Evolutionary conservation across 2,797 vertebrate species (phyloP).

Genomic region (Sebastes kiyomatsui): DNA sequence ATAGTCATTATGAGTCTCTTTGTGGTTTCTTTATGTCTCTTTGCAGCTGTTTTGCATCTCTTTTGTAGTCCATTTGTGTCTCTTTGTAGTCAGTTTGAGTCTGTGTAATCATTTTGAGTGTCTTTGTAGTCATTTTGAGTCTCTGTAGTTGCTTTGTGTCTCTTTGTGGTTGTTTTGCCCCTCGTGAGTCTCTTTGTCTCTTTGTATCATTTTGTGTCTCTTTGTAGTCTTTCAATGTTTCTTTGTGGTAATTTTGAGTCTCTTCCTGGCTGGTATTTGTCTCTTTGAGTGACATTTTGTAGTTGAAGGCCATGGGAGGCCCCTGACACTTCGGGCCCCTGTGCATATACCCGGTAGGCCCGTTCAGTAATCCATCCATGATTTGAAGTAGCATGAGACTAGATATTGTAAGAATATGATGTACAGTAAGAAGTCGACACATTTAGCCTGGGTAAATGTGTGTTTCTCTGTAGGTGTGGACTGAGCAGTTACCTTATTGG

Average conservation of each 20-base stretch:
- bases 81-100: neutral
- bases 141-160: neutral
- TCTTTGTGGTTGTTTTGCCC: neutral
- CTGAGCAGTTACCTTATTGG: constrained; percentile 40
- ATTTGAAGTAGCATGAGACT: neutral
- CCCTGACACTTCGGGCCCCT: neutral
- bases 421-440: constrained; percentile 1
- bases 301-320: neutral
- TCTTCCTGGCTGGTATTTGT: neutral
- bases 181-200: neutral
- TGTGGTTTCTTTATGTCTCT: neutral
- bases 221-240: neutral
- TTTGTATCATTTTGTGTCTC: neutral
- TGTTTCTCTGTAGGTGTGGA: constrained; percentile 48
- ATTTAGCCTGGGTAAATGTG: constrained; percentile 34
- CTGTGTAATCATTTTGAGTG: neutral
- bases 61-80: neutral
- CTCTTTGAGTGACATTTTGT: neutral
- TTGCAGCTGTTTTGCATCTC: neutral
- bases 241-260: neutral
- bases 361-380: neutral
- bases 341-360: neutral
- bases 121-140: neutral
- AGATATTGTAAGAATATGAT: neutral
- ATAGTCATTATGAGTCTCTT: neutral